Evolutionary conservation across 2,888 invertebrate genomes (phyloP).

Genomic region (Lamellibrachia columna): DNA sequence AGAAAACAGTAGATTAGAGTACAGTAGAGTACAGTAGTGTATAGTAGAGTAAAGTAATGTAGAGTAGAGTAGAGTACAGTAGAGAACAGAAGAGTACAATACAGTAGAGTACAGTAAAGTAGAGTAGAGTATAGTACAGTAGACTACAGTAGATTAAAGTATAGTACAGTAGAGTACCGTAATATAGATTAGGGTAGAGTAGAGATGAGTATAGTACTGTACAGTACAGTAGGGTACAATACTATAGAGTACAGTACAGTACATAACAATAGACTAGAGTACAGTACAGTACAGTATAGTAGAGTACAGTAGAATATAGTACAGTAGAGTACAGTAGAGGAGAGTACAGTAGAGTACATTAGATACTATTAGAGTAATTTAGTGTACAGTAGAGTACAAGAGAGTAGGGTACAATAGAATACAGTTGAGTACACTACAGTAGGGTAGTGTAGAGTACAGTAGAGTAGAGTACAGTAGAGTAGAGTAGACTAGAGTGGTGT

Average conservation of each 20-base stretch:
- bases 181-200: slow-evolving; percentile 23
- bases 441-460: slow-evolving; percentile 37
- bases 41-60: no score
- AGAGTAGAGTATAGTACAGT: no score
- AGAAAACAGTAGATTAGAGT: background rate
- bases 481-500: slow-evolving; percentile 37
- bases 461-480: slow-evolving; percentile 38
- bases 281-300: no score
- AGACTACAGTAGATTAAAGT: slow-evolving; percentile 25
- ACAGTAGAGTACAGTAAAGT: no score
- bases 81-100: no score
- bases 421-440: slow-evolving; percentile 35
- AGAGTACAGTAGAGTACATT: slow-evolving; percentile 30
- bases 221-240: background rate
- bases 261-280: no score
- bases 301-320: no score
- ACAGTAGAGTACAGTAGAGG: background rate
- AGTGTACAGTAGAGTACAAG: slow-evolving; percentile 35
- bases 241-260: no score
- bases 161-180: slow-evolving; percentile 35
- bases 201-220: slow-evolving; percentile 31
- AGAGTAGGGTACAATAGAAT: background rate
- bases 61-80: no score
- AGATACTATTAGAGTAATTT: slow-evolving; percentile 21
- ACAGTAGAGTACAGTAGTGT: no score